These are phyloP conservation scores for Pampus argenteus DNA, from an alignment of 2,797 vertebrate species.

Conservation along the genomic window DNA sequence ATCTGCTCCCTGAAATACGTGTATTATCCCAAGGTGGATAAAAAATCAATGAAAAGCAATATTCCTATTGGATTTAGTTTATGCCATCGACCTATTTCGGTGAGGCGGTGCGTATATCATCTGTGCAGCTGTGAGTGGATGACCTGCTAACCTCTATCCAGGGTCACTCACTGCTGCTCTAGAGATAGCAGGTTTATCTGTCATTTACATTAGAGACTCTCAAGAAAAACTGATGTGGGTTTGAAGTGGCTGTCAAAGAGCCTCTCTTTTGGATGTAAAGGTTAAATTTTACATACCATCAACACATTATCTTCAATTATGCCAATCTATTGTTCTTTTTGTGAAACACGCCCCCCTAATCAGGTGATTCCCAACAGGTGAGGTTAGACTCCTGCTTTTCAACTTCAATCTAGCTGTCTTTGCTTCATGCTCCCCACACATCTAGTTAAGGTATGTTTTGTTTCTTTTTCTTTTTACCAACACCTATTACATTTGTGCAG, in stretches of 20 bases:
- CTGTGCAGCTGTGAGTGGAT: slow-evolving; percentile 52
- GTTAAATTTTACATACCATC: too few species aligned
- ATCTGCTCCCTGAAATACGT: slow-evolving; percentile 67
- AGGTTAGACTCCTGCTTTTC: too few species aligned
- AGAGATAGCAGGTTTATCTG: slow-evolving; percentile 35
- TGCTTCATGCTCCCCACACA: too few species aligned
- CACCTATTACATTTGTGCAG: too few species aligned
- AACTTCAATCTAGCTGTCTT: too few species aligned
- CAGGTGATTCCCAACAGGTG: too few species aligned
- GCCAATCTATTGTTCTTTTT: too few species aligned
- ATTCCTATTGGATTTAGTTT: slow-evolving; percentile 84
- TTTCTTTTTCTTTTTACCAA: too few species aligned
- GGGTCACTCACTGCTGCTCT: slow-evolving; percentile 58
- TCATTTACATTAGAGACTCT: slow-evolving; percentile 27
- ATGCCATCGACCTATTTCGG: slow-evolving; percentile 74
- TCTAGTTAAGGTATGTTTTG: too few species aligned
- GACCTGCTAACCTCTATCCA: slow-evolving; percentile 72
- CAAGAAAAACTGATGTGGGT: slow-evolving; percentile 1
- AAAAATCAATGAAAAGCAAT: slow-evolving; percentile 84
- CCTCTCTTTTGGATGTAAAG: slow-evolving; percentile 3
- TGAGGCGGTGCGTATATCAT: slow-evolving; percentile 70
- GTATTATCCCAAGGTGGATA: slow-evolving; percentile 75
- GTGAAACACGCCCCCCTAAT: too few species aligned
- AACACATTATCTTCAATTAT: too few species aligned
- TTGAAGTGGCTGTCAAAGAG: slow-evolving; percentile 8